A percentile compares a stretch with the other conserved stretches of the same genome.
Conservation (phyloP, 2,797 vertebrate species). For the Syncerus caffer region DNA sequence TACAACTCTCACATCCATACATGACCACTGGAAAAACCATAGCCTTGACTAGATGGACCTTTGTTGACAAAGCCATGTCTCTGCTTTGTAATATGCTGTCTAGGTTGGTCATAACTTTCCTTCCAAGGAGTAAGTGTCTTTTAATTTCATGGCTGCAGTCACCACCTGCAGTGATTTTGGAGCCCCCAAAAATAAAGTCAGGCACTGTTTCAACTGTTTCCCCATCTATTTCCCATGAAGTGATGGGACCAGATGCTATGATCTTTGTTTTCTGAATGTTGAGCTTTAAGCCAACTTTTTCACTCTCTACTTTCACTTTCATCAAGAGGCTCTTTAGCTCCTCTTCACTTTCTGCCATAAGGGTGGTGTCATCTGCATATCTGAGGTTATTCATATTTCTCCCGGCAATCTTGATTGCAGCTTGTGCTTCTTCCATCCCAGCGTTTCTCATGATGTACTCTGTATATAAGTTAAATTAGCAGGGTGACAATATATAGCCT, state of each 20-base stretch:
- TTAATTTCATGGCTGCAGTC: neutral
- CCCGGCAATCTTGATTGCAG: accelerated
- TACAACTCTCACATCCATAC: neutral
- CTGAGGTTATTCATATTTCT: neutral
- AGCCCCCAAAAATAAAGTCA: neutral
- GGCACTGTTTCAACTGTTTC: neutral
- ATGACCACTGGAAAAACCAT: too few relatives aligned
- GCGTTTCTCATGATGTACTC: neutral
- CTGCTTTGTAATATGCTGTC: neutral
- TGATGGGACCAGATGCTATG: neutral
- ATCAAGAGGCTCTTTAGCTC: neutral
- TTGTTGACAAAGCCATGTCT: too few relatives aligned
- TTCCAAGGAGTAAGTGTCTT: neutral
- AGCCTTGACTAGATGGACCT: too few relatives aligned
- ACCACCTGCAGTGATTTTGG: neutral
- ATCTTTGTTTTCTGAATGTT: neutral
- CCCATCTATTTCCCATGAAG: neutral
- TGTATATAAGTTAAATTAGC: neutral
- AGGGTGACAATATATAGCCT: neutral
- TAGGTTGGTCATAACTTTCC: neutral
- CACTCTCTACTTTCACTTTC: neutral
- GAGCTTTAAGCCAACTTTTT: neutral
- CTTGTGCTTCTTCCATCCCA: neutral
- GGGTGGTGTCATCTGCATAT: neutral
- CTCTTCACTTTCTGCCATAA: neutral